Percentiles rank a stretch among this genome's conserved stretches.
phyloP scores from a whole-genome alignment of 2,888 invertebrate species.

The Emmelina monodactyla region DNA sequence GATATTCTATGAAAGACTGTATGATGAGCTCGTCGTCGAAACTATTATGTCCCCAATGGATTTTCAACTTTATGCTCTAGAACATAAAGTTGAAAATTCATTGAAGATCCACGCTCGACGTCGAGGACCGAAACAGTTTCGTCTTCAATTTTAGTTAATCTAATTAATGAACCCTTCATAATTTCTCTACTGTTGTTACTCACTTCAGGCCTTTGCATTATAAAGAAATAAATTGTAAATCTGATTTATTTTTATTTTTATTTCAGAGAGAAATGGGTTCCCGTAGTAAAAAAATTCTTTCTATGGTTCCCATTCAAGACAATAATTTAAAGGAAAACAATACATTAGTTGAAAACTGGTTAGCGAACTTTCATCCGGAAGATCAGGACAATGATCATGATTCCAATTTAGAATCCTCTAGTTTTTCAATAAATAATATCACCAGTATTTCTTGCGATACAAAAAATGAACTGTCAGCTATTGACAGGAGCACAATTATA shows the following conservation, averaged over 20 bases:
- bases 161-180: constrained; percentile 3
- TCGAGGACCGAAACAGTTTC: constrained; percentile 3
- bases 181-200: constrained; percentile 2
- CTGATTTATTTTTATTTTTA: constrained; percentile 6
- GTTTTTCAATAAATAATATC: constrained; percentile 4
- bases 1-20: no score
- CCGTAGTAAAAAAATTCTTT: constrained; percentile 9
- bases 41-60: no score
- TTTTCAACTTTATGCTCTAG: no score
- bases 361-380: constrained; percentile 8
- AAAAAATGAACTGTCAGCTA: constrained; percentile 7
- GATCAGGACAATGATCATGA: constrained; percentile 10
- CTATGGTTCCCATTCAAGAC: no score
- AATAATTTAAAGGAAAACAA: constrained; percentile 6
- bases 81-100: no score
- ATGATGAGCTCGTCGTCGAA: no score
- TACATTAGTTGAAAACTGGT: constrained; percentile 9
- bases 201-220: constrained; percentile 3
- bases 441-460: constrained; percentile 3
- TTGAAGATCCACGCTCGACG: constrained; percentile 4
- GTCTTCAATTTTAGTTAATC: constrained; percentile 4
- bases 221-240: constrained; percentile 4
- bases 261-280: constrained; percentile 10
- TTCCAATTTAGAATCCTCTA: constrained; percentile 7
- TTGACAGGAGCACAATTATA: constrained; percentile 8